These are phyloP conservation scores for Leptarthrus brevirostris DNA, from an alignment of 2,888 invertebrate genomes.

Conservation along the genomic window DNA sequence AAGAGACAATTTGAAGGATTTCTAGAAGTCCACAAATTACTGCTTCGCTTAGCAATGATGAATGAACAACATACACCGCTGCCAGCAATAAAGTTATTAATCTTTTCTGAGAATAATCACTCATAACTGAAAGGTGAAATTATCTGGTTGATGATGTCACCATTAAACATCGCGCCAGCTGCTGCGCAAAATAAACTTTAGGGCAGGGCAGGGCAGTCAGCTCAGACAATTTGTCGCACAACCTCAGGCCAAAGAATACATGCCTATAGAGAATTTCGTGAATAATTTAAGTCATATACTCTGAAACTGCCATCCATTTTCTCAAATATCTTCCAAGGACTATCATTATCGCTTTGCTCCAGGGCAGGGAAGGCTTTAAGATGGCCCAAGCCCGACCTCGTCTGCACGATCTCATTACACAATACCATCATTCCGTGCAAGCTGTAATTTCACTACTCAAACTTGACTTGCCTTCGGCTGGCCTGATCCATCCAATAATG, in stretches of 20 bases:
- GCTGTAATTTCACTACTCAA: constrained; percentile 4
- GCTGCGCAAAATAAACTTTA: not conserved
- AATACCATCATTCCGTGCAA: not conserved
- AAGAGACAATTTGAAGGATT: too few species aligned
- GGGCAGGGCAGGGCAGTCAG: not conserved
- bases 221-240: not conserved
- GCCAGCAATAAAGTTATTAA: too few species aligned
- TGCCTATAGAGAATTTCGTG: not conserved
- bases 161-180: not conserved
- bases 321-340: constrained; percentile 28
- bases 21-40: too few species aligned
- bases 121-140: not conserved
- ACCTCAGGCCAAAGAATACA: not conserved
- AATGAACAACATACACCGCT: too few species aligned
- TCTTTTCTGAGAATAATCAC: too few species aligned
- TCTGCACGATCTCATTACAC: constrained; percentile 20
- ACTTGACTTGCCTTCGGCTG: not conserved
- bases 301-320: constrained; percentile 4
- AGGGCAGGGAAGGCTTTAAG: not conserved
- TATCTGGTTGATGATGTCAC: not conserved
- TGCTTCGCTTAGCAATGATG: too few species aligned
- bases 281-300: constrained; percentile 14
- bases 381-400: not conserved
- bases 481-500: not conserved
- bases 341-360: constrained; percentile 4